Percentiles rank a stretch among this genome's conserved stretches.
phyloP scores from a whole-genome alignment of 1,140 invertebrate genomes.

The Colletes gigas region DNA sequence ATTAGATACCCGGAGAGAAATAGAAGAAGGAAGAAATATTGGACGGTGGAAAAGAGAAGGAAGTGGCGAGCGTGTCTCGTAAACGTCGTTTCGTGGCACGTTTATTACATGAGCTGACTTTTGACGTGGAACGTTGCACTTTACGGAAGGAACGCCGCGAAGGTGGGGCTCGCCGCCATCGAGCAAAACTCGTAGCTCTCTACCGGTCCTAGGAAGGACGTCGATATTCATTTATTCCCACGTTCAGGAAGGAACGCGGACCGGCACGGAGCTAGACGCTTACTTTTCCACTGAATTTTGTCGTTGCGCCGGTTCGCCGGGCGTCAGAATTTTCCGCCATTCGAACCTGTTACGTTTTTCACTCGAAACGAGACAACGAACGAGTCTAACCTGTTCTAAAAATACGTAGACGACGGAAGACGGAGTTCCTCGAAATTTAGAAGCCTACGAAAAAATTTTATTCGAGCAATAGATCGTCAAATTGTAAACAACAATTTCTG shows the following conservation, averaged over 20 bases:
- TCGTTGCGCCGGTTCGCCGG: not conserved
- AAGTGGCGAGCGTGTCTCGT: constrained; percentile 20
- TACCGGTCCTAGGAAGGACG: constrained; percentile 30
- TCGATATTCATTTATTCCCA: constrained; percentile 34
- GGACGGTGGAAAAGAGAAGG: constrained; percentile 27
- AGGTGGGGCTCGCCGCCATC: constrained; percentile 42
- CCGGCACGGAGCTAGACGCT: constrained; percentile 5
- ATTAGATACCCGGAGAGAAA: not conserved
- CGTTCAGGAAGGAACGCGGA: constrained; percentile 34
- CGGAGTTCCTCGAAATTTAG: too few relatives aligned
- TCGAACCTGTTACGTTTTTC: not conserved
- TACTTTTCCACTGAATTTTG: not conserved
- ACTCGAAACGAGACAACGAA: not conserved
- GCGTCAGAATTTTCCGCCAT: not conserved
- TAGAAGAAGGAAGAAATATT: not conserved
- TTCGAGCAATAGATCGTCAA: too few relatives aligned
- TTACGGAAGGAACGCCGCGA: constrained; percentile 62
- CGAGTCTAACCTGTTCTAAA: not conserved
- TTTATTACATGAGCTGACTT: constrained; percentile 36
- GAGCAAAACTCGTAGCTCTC: not conserved
- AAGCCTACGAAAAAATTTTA: too few relatives aligned
- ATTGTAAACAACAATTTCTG: too few relatives aligned
- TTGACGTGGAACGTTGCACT: constrained; percentile 67
- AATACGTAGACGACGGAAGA: too few relatives aligned
- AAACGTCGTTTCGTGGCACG: constrained; percentile 9